phyloP scores from a whole-genome alignment of 1,140 invertebrate genomes.

The Anagrus nilaparvatae region DNA sequence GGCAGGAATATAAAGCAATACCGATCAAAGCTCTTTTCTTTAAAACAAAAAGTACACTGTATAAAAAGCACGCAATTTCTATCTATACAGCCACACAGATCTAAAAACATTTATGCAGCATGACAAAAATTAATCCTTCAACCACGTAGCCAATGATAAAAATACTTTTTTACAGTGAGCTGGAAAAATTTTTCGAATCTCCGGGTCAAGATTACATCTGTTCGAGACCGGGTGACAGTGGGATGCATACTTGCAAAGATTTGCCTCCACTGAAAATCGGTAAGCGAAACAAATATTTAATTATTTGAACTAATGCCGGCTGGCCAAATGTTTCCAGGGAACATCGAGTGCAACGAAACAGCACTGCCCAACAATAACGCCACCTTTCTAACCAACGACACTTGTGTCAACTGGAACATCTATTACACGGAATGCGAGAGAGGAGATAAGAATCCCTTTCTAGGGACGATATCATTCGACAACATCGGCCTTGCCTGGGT shows the following conservation, averaged over 20 bases:
- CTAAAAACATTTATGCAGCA: no score
- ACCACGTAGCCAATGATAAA: no score
- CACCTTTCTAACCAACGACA: constrained; percentile 45
- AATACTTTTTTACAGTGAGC: constrained; percentile 47
- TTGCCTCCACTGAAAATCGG: constrained; percentile 63
- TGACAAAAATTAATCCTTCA: no score
- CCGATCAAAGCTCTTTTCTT: no score
- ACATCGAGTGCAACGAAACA: constrained; percentile 48
- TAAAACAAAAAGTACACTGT: no score
- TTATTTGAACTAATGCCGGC: not conserved
- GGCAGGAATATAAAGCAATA: no score
- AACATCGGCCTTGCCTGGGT: constrained; percentile 99
- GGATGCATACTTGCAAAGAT: constrained; percentile 86
- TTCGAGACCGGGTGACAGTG: constrained; percentile 82
- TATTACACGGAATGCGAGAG: constrained; percentile 94
- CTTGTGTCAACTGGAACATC: constrained; percentile 98
- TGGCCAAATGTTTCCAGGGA: constrained; percentile 28
- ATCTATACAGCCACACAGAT: no score
- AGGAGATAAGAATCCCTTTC: constrained; percentile 92
- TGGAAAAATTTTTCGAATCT: constrained; percentile 70
- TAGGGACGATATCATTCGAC: constrained; percentile 98
- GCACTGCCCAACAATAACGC: constrained; percentile 39
- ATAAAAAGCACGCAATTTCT: no score
- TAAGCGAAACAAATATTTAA: no score
- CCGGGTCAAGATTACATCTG: constrained; percentile 97